phyloP scores from a whole-genome alignment of 2,797 vertebrate genomes.

The Telmatherina bonti region DNA sequence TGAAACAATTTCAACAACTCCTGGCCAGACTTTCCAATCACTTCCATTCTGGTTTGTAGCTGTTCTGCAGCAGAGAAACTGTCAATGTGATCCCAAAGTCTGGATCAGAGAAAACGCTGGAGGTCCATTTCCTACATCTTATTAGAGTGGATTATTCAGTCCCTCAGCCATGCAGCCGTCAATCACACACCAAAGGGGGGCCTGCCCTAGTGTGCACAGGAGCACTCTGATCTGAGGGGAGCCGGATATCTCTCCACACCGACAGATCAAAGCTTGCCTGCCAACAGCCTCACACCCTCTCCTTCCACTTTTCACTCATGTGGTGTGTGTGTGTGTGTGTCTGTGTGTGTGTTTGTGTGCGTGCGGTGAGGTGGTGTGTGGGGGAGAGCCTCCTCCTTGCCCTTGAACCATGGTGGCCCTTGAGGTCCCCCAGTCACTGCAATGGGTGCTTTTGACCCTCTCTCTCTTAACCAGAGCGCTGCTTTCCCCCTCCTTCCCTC shows the following conservation, averaged over 20 bases:
- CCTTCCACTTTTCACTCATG: conserved; percentile 80
- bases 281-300: conserved; percentile 78
- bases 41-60: conserved; percentile 64
- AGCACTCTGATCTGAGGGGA: conserved; percentile 74
- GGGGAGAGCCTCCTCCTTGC: conserved; percentile 62
- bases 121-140: conserved; percentile 82
- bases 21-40: conserved; percentile 3
- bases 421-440: conserved; percentile 68
- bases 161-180: conserved; percentile 80
- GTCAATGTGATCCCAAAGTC: conserved; percentile 69
- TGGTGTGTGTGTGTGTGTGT: conserved; percentile 34
- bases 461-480: conserved; percentile 52
- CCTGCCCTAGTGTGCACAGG: conserved; percentile 66
- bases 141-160: conserved; percentile 84
- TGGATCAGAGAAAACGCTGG: conserved; percentile 72
- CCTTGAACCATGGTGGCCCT: conserved; percentile 81
- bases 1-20: conserved; percentile 7
- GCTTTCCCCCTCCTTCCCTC: conserved; percentile 38
- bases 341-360: conserved; percentile 40
- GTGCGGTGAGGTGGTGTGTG: conserved; percentile 50
- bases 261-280: conserved; percentile 81
- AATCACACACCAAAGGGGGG: conserved; percentile 80
- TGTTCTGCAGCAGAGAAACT: conserved; percentile 60
- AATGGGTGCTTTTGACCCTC: conserved; percentile 57
- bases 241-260: conserved; percentile 83